Evolutionary conservation across 2,888 invertebrate species (phyloP).

Genomic region (Vandiemenella viatica): DNA sequence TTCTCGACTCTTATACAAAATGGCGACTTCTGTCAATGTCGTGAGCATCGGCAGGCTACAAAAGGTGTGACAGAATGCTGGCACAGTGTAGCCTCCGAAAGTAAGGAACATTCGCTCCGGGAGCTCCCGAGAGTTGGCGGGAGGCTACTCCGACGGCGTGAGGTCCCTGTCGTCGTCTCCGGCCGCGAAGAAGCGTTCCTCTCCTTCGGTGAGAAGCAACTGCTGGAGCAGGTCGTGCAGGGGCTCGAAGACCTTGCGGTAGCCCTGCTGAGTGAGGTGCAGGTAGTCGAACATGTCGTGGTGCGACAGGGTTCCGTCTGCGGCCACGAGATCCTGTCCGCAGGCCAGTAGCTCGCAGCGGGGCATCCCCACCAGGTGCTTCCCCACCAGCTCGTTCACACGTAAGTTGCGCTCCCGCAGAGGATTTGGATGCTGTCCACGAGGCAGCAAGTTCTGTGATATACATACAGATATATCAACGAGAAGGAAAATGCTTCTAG

Average conservation of each 20-base stretch:
- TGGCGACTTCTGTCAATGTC: no score
- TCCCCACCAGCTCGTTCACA: slow-evolving; percentile 58
- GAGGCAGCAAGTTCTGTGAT: slow-evolving; percentile 69
- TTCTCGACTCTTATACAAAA: no score
- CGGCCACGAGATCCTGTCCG: slow-evolving; percentile 63
- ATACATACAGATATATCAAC: no score
- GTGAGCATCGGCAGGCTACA: no score
- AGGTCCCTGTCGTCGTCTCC: not conserved
- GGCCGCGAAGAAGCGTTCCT: slow-evolving; percentile 23
- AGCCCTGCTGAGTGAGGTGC: slow-evolving; percentile 72
- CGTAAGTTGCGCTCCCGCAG: slow-evolving; percentile 59
- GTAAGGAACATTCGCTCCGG: no score
- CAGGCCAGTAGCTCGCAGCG: slow-evolving; percentile 65
- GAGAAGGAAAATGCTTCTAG: no score
- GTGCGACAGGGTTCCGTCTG: slow-evolving; percentile 68
- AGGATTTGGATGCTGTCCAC: slow-evolving; percentile 72
- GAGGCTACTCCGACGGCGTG: not conserved
- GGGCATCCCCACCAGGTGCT: slow-evolving; percentile 40
- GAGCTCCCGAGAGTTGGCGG: no score
- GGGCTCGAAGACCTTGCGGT: slow-evolving; percentile 73
- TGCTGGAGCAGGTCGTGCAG: slow-evolving; percentile 65
- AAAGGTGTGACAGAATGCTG: no score
- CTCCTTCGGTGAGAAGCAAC: slow-evolving; percentile 56
- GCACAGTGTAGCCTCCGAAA: no score
- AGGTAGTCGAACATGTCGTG: slow-evolving; percentile 88